Conservation (phyloP, 2,888 invertebrate genomes). For the Tetragonisca angustula region DNA sequence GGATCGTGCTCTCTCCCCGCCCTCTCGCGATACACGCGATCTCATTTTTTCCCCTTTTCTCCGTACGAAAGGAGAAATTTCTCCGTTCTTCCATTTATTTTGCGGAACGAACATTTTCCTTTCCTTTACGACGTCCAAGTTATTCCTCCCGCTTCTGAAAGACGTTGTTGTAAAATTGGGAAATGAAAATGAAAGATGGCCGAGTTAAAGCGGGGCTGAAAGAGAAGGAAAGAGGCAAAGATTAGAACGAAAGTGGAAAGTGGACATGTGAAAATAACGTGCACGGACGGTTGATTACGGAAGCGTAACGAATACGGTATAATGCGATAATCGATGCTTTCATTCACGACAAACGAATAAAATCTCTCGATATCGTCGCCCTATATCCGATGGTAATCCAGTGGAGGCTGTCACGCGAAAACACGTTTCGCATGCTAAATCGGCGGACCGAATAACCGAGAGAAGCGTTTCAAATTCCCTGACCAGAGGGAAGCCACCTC, state of each 20-base stretch:
- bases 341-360: conserved; percentile 47
- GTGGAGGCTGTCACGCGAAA: conserved; percentile 45
- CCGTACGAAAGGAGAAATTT: not conserved
- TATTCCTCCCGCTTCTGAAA: not conserved
- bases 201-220: too few species aligned
- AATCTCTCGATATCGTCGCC: conserved; percentile 56
- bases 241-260: not conserved
- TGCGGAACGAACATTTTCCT: not conserved
- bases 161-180: not conserved
- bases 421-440: conserved; percentile 59
- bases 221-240: not conserved
- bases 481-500: not conserved
- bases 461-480: conserved; percentile 44
- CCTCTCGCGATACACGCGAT: too few species aligned
- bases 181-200: too few species aligned
- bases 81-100: not conserved
- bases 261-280: too few species aligned
- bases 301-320: not conserved
- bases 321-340: conserved; percentile 18
- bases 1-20: not conserved
- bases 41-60: too few species aligned
- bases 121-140: not conserved
- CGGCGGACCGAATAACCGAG: conserved; percentile 56
- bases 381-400: conserved; percentile 57
- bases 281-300: not conserved